Conservation (phyloP, 2,113 vertebrate genomes). For the Petromus typicus region DNA sequence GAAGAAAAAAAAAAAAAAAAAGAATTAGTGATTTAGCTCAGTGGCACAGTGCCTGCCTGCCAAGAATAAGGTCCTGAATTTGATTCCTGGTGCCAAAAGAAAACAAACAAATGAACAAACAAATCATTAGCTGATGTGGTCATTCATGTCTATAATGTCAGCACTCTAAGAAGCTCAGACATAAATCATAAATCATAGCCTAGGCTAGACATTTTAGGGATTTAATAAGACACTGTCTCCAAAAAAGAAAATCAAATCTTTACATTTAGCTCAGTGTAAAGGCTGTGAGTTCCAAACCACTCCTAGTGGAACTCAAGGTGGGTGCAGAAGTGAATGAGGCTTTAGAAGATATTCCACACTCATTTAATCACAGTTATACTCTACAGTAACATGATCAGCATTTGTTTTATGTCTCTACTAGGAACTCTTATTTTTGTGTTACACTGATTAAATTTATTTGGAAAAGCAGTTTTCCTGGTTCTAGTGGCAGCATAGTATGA, state of each 20-base stretch:
- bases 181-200: not conserved
- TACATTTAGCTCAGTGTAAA: not conserved
- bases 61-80: too few species aligned
- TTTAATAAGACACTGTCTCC: not conserved
- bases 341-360: not conserved
- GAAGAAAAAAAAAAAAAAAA: too few species aligned
- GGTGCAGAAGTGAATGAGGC: not conserved
- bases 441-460: not conserved
- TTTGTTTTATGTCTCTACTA: not conserved
- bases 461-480: not conserved
- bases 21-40: too few species aligned
- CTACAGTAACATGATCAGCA: not conserved
- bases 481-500: not conserved
- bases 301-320: not conserved
- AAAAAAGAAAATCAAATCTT: not conserved
- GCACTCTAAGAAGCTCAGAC: not conserved
- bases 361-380: not conserved
- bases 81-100: too few species aligned
- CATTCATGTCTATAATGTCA: not conserved
- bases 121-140: not conserved
- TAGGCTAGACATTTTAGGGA: not conserved
- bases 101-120: not conserved
- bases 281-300: not conserved
- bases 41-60: too few species aligned
- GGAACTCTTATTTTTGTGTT: slow-evolving; percentile 32